Conservation (phyloP, 2,113 vertebrate genomes). For the Morone chrysops region DNA sequence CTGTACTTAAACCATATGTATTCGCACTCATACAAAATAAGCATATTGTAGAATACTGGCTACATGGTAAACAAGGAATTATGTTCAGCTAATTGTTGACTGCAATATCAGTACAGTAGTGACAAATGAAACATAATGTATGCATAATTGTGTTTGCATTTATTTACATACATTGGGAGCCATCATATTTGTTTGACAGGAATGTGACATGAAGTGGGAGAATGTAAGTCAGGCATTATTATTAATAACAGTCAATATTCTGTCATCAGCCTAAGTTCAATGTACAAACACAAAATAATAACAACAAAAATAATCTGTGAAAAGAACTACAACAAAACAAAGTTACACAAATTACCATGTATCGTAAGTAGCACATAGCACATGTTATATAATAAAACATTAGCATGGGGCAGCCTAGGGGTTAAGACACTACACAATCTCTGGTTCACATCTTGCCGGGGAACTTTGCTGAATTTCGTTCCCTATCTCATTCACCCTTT, state of each 20-base stretch:
- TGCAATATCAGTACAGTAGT: not conserved
- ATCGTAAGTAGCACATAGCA: not conserved
- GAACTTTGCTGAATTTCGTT: not conserved
- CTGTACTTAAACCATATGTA: not conserved
- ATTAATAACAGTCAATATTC: not conserved
- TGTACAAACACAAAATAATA: not conserved
- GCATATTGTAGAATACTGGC: not conserved
- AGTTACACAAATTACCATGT: not conserved
- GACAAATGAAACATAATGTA: not conserved
- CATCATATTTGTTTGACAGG: not conserved
- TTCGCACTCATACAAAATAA: not conserved
- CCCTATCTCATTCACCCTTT: not conserved
- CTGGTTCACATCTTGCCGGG: not conserved
- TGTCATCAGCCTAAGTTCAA: not conserved
- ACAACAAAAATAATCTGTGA: not conserved
- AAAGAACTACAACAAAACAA: not conserved
- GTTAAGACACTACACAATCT: not conserved
- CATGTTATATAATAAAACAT: not conserved
- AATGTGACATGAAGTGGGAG: not conserved
- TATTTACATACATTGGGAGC: not conserved
- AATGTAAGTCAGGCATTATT: not conserved
- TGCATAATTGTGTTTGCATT: not conserved
- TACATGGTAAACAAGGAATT: slow-evolving; percentile 13
- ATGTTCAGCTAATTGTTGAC: not conserved
- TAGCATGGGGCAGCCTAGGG: not conserved